Base-by-base conservation (phyloP, 2,797 vertebrate genomes). In the Karalla daura region DNA sequence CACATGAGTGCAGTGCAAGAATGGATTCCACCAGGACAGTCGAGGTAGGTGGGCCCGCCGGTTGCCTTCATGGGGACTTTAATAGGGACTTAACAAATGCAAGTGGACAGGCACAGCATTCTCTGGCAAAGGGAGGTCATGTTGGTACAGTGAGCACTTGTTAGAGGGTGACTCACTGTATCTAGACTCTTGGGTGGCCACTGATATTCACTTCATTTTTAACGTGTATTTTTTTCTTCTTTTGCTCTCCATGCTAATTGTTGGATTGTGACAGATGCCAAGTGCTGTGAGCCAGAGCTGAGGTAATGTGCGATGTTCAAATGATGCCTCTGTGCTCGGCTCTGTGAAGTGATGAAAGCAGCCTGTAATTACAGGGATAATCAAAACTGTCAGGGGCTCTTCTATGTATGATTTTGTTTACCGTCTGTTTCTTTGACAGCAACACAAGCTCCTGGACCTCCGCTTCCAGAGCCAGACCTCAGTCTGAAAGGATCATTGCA, bases 1-100 rank as follows among this genome's bases (percentile, higher is more conserved):
- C 87, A 90, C 89, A 91, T 88, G 90, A 92, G 88, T 88, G 91
- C 90, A 75, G 78, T 30, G 73, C 59, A 71, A 93, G 88, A 94
- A 93, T 92, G 88, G 91, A 87, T 78, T 87, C 72, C 86, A 84
- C 76, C 64, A 53, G 88, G 87, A 86, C 85, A 76, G 85, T 90
- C 90, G 76, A 91, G 87, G 93, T 94, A 93, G 93, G 94, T 94
- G 93, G 93, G 90, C 93, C 79, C 39, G 82, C 78, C 64, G 83
- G 80, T 81, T 73, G 85, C 89, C 85, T 89, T 88, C 89, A 86
- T 84, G 69, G 84, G 84, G 83, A 86, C 86, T 84, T 90, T 90
- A 90, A 90, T 87, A 73, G 87, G 84, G 83, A 85, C 81, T 91
- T 90, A 90, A 91, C 90, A 93, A 93, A 94, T 91, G 83, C 85